Evolutionary conservation across 2,797 vertebrate genomes (phyloP), one percentile per base, ranked within the genome.

Genomic region (Toxotes lorentzi): DNA sequence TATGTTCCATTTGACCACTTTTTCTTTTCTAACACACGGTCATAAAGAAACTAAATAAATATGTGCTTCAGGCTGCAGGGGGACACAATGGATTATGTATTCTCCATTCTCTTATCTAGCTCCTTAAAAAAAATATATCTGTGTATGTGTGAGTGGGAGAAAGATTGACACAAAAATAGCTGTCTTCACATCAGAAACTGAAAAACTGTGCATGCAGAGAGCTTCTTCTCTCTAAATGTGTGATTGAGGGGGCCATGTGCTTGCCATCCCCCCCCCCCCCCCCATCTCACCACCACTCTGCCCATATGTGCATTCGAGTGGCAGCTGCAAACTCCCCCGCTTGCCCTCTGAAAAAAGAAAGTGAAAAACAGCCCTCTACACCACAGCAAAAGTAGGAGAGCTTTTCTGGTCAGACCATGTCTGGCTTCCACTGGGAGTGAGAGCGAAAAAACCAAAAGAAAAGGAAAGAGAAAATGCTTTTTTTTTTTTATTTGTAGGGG

Each of bases 251-350:
- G 85, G 63, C 86, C 91, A 92, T 91, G 88, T 92, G 90, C 73
- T 88, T 70, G 58, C 60, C 40, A 43, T 38, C 69, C 66, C 63
- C 81, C 85, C 70, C 58, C 79, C 70, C 68, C 7, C 67, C 79
- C 79, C 71, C 81, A 79, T 79, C 63, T 32, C 82, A 84, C 80
- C 76, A 82, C 69, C 59, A 21, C 81, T 82, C 85, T 83, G 81
- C 70, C 91, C 93, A 92, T 92, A 91, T 93, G 92, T 92, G 89
- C 86, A 84, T 84, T 90, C 47, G 70, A 89, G 85, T 87, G 79
- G 91, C 94, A 94, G 94, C 93, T 94, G 94, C 91, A 93, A 90
- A 81, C 86, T 88, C 88, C 88, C 87, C 84, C 78, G 58, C 89
- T 87, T 78, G 73, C 70, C 68, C 79, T 84, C 70, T 73, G 48